A percentile compares a stretch with the other conserved stretches of the same genome.
Conservation (phyloP, 2,888 invertebrate species). For the Hesperia comma region DNA sequence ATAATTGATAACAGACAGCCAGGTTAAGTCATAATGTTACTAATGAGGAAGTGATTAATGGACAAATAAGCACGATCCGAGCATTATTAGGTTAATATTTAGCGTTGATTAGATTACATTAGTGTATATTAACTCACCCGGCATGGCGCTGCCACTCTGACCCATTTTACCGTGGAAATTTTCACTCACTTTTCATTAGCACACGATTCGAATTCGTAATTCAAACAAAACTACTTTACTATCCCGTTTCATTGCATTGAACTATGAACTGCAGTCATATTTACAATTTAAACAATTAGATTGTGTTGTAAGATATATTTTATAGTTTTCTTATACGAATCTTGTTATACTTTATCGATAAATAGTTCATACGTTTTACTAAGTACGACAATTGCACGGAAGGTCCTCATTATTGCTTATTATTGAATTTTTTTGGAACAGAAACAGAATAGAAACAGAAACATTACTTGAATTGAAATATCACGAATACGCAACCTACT, state of each 20-base stretch:
- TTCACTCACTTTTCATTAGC: slow-evolving; percentile 40
- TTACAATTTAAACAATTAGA: slow-evolving; percentile 54
- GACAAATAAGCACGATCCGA: slow-evolving; percentile 58
- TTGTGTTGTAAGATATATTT: slow-evolving; percentile 33
- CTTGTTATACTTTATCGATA: slow-evolving; percentile 41
- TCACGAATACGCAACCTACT: slow-evolving; percentile 4
- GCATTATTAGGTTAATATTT: slow-evolving; percentile 32
- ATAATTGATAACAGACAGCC: slow-evolving; percentile 7
- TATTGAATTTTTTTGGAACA: slow-evolving; percentile 43
- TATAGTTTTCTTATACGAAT: slow-evolving; percentile 52
- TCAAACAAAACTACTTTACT: slow-evolving; percentile 30
- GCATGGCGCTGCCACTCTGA: slow-evolving; percentile 73
- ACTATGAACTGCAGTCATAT: slow-evolving; percentile 61
- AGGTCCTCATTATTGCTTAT: slow-evolving; percentile 50
- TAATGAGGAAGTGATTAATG: slow-evolving; percentile 38
- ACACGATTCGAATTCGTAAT: slow-evolving; percentile 44
- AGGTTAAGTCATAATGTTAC: slow-evolving; percentile 19
- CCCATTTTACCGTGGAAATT: slow-evolving; percentile 60
- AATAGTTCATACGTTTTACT: slow-evolving; percentile 33
- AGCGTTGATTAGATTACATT: slow-evolving; percentile 48
- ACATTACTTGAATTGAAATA: slow-evolving; percentile 40
- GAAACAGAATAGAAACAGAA: slow-evolving; percentile 30
- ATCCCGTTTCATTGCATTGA: slow-evolving; percentile 50
- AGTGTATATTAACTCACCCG: slow-evolving; percentile 68
- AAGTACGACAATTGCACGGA: slow-evolving; percentile 48